Percentiles rank a stretch among this genome's conserved stretches.
Conservation (phyloP, 2,888 invertebrate species). For the Seira sanloemensis region DNA sequence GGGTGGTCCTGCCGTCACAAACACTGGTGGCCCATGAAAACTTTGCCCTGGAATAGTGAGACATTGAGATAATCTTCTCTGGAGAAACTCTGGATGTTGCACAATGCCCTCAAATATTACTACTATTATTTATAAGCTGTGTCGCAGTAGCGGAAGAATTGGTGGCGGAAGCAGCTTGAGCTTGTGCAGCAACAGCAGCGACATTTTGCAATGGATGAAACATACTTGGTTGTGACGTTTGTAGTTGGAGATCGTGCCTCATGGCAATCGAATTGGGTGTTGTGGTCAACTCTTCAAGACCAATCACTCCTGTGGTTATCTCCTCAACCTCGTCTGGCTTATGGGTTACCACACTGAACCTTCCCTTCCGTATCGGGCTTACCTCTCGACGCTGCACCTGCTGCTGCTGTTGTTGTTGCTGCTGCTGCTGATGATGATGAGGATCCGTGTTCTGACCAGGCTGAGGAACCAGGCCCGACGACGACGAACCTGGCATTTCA, state of each 20-base stretch:
- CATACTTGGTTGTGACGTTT: constrained; percentile 55
- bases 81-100: constrained; percentile 54
- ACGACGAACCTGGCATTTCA: constrained; percentile 10
- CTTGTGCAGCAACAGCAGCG: constrained; percentile 32
- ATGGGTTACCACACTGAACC: constrained; percentile 75
- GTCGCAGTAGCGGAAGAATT: constrained; percentile 26
- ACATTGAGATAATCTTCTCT: constrained; percentile 57
- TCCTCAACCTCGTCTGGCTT: constrained; percentile 71
- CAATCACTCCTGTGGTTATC: constrained; percentile 45
- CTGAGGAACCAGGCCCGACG: background rate
- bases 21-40: constrained; percentile 64
- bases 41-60: constrained; percentile 62
- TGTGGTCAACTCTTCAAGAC: constrained; percentile 34
- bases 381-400: constrained; percentile 46
- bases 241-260: constrained; percentile 28
- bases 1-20: constrained; percentile 61
- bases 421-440: background rate
- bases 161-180: constrained; percentile 34
- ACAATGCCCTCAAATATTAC: constrained; percentile 20
- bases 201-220: constrained; percentile 40
- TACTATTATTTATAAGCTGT: constrained; percentile 46
- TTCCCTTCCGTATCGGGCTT: constrained; percentile 73
- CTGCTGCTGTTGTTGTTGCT: constrained; percentile 6
- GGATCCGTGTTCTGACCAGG: background rate
- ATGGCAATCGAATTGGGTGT: constrained; percentile 25